Evolutionary conservation across 2,888 invertebrate genomes (phyloP), one percentile per base, ranked within the genome.

Genomic region (Pachliopta kotzebuea): DNA sequence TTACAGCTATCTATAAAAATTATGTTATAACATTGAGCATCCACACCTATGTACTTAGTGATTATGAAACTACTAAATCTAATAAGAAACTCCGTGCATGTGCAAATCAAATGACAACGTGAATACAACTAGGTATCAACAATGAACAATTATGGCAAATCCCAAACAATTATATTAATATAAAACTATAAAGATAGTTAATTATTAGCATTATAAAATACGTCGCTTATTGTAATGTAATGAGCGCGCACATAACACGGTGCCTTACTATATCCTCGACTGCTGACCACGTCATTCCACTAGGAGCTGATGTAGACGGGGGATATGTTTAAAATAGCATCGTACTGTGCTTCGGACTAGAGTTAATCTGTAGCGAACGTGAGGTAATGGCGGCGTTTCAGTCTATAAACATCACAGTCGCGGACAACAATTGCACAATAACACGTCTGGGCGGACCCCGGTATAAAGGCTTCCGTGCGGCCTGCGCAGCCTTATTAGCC

Each of bases 361-460:
- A 90, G 85, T 79, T 72, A 76, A 83, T 84, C 83, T 83, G 85
- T 83, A 85, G 88, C 88, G 85, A 88, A 87, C 87, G 90, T 89
- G 91, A 91, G 91, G 91, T 91, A 91, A 90, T 88, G 85, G 88
- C 84, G 90, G 91, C 87, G 79, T 90, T 86, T 93, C 93, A 93
- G 93, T 93, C 93, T 93, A 93, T 91, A 89, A 93, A 92, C 93
- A 94, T 94, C 94, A 94, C 94, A 94, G 94, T 93, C 93, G 93
- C 93, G 92, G 87, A 90, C 86, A 88, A 86, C 85, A 85, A 90
- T 90, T 91, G 90, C 90, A 91, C 90, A 88, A 86, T 85, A 87
- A 88, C 86, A 85, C 83, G 81, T 83, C 83, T 81, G 80, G 83
- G 83, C 80, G 83, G 82, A 81, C 79, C 76, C 75, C 76, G 77